Evolutionary conservation across 2,888 invertebrate genomes (phyloP), one percentile per base, ranked within the genome.

Genomic region (Sericinus montela): DNA sequence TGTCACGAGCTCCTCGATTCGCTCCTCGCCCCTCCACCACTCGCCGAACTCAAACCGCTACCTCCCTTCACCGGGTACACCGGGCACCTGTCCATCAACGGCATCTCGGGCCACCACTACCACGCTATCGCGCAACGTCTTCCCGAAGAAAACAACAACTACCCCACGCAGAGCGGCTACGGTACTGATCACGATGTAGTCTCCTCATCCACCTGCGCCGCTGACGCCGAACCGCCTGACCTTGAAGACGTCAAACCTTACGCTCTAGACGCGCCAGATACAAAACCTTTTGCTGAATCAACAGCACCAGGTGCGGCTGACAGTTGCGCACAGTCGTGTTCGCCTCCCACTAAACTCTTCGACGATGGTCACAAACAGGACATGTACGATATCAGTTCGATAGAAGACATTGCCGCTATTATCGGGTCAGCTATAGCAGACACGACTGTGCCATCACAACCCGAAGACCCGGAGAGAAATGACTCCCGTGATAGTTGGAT

Each of bases 371-470:
- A 78, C 46, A 92, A 92, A 64, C 90, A 89, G 48, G 91, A 91
- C 60, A 90, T 92, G 75, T 92, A 93, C 66, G 94, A 94, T 63
- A 94, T 94, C 69, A 92, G 92, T 48, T 92, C 93, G 8, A 94
- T 94, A 60, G 95, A 95, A 57, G 95, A 96, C 64, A 94, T 96
- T 53, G 96, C 95, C 0, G 95, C 95, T 13, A 94, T 96, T 48
- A 95, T 96, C 55, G 96, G 96, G 1, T 95, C 95, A 1, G 96
- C 96, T 48, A 96, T 97, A 62, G 96, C 95, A 1, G 96, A 96
- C 66, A 95, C 96, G 8, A 96, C 96, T 0, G 95, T 95, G 30
- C 93, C 94, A n/a, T 91, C 92, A 14, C 89, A 91, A 53, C 90
- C 91, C n/a, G 92, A 91, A 56, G 94, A 94, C 57, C 94, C 94